Conservation (phyloP, 1,140 invertebrate species). For the Drosophila sucinea region DNA sequence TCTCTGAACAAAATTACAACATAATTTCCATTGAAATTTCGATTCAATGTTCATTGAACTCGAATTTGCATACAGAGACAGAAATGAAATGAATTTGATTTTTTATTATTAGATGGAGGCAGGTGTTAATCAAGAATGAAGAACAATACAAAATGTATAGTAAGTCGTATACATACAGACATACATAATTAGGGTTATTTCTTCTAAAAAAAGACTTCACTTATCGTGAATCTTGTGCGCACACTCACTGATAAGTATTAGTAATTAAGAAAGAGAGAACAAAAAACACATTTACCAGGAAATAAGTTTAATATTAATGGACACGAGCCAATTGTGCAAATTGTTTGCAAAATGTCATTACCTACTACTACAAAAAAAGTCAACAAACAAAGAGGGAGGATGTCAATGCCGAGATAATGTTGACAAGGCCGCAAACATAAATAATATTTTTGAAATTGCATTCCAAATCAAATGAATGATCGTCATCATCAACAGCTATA, state of each 20-base stretch:
- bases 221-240: neutral
- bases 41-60: conserved; percentile 14
- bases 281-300: conserved; percentile 1
- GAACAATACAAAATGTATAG: neutral
- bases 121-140: conserved; percentile 12
- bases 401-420: conserved; percentile 11
- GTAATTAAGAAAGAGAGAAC: conserved; percentile 8
- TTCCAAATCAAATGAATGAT: too few relatives aligned
- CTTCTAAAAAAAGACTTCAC: neutral
- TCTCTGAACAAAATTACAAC: conserved; percentile 8
- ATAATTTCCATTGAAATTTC: conserved; percentile 18
- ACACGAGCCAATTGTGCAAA: conserved; percentile 9
- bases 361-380: neutral
- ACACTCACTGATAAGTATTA: neutral
- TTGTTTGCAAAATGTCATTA: conserved; percentile 4
- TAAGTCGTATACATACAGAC: neutral
- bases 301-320: conserved; percentile 1
- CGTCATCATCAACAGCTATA: too few relatives aligned
- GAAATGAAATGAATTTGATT: neutral
- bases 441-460: too few relatives aligned
- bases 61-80: conserved; percentile 6
- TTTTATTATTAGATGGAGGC: conserved; percentile 12
- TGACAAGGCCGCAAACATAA: neutral
- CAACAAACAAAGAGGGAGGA: conserved; percentile 6
- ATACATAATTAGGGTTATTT: neutral